Evolutionary conservation across 2,113 vertebrate species (phyloP), one percentile per base, ranked within the genome.

Genomic region (Semicossyphus pulcher): DNA sequence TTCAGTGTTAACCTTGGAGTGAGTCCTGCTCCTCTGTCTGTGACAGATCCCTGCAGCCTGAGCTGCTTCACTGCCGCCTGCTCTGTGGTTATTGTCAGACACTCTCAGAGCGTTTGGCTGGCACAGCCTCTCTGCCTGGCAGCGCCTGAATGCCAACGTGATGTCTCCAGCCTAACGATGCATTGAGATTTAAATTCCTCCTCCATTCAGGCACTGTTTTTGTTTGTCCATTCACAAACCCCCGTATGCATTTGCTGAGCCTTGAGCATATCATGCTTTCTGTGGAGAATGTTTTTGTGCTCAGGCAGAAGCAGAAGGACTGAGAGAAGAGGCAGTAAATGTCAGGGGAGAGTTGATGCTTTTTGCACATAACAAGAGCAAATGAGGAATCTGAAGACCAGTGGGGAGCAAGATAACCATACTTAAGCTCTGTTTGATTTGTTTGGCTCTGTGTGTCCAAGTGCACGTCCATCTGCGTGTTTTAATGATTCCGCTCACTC

Each of bases 161-260:
- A 84, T 85, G 88, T 81, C 83, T 88, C 70, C 73, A 70, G 61
- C 72, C 76, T 80, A 84, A 82, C 4, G 16, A 78, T 76, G 86
- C 78, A 88, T 92, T 89, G 85, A 89, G 78, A 92, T 90, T 89
- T 81, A 89, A 89, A 94, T 90, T 90, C 86, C 78, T 78, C 57
- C 57, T 72, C 77, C 61, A 85, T 87, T 86, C 76, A 79, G 60
- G 14, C 61, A 47, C 64, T 63, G 49, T 41, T 54, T 31, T 52
- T 48, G 18, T 36, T 26, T 29, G 23, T 2, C 26, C 9, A 48
- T 62, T 69, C 82, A 80, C 51, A 78, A 79, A 28, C 39, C 45
- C 31, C 26, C 4, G 4, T 62, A 37, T 64, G 45, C 39, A 63
- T 69, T 45, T 48, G 41, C 26, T 20, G 34, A 72, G 72, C 51